Evolutionary conservation across 37 sponge, comb jelly and placozoan species (phyloP), one percentile per base, ranked within the genome.

Genomic region (Chondrilla cf. caribensis): DNA sequence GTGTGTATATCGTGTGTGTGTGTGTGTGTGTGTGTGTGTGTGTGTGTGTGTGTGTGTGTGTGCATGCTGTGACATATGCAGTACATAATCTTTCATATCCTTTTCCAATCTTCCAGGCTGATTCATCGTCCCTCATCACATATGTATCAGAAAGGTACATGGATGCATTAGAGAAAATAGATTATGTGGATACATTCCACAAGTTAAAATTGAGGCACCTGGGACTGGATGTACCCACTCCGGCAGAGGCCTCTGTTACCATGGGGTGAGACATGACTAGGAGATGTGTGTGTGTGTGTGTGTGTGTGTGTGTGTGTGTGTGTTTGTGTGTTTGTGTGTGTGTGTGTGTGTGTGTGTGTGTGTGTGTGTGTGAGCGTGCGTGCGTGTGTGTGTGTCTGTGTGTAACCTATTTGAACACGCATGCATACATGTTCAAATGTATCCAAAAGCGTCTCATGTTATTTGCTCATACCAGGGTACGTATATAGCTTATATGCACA

Each of bases 141-240:
- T 95, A 97, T 75, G 82, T 85, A 19, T 87, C 86, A 4, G 94
- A 95, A 55, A 87, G 89, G 41, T 89, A 84, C 82, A 85, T 86
- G 84, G 42, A 41, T 0, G 60, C 70, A 17, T 60, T 97, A 62
- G 80, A 89, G 37, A 32, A 32, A 3, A 85, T 97, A 1, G 88
- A 95, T 39, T 95, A 97, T 47, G 93, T 95, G 38, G 54, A 58
- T 54, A 95, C 93, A 21, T 97, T 97, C 73, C 77, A 87, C 62
- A 64, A 58, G 0, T 85, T 97, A 8, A 88, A 90, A 60, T 76
- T 87, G 21, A 62, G 54, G 58, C 78, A 92, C 68, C 93, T 93
- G 33, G 94, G 94, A 82, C 81, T 47, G 6, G 51, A 47, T 47
- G 51, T 47, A 11, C 9, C 51, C 6, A 47, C 9, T 47, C 51